phyloP scores from a whole-genome alignment of 64 coral and sea anemone genomes.

The Pocillopora verrucosa region DNA sequence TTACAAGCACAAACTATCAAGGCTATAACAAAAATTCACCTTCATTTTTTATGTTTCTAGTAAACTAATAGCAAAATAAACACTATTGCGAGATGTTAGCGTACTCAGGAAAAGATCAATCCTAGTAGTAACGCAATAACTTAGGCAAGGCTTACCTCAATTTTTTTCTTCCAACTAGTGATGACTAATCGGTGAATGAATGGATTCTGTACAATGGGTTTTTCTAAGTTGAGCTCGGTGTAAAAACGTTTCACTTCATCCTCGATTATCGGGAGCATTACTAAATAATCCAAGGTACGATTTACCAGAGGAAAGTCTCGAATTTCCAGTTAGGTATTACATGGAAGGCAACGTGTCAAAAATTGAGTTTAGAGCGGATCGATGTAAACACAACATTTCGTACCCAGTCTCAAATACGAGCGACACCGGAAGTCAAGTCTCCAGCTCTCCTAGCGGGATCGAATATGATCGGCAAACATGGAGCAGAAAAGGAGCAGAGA shows the following conservation, averaged over 20 bases:
- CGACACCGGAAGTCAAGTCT: background rate
- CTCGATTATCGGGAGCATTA: conserved; percentile 39
- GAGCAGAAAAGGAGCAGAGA: background rate
- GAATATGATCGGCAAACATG: background rate
- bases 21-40: no score
- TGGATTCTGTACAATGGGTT: conserved; percentile 36
- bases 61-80: no score
- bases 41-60: no score
- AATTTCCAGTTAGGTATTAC: background rate
- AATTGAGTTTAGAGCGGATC: background rate
- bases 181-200: conserved; percentile 43
- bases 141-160: conserved; percentile 31
- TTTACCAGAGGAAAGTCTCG: background rate
- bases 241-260: conserved; percentile 52
- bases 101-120: background rate
- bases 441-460: background rate
- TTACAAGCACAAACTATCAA: no score
- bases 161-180: conserved; percentile 45
- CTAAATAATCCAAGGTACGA: background rate
- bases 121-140: background rate
- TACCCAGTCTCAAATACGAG: background rate
- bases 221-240: background rate
- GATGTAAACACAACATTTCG: conserved; percentile 6
- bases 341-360: conserved; percentile 1
- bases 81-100: no score